Base-by-base conservation (phyloP, 2,888 invertebrate genomes). In the Platynereis dumerilii region DNA sequence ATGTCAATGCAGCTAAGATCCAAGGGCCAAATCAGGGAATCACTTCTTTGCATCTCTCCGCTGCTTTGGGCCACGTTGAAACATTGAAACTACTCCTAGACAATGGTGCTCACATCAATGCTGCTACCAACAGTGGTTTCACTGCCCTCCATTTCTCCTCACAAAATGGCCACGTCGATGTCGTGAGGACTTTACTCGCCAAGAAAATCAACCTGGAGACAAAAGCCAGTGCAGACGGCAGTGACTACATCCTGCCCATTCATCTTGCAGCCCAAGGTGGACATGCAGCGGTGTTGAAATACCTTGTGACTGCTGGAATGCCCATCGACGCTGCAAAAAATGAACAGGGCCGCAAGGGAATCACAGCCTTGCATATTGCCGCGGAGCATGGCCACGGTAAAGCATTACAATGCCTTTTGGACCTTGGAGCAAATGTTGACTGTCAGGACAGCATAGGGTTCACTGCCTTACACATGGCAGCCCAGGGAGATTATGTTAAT, bases 401-500 rank as follows among this genome's bases (percentile, higher is more conserved):
- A 1, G 69, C 75, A 17, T 70, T 74, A 0, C 70, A 72, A 52
- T 34, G 70, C 2, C 67, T 79, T 58, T 27, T 78, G 2, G 67
- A 68, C 5, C 58, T 73, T 56, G 74, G 75, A 15, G 77, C 75
- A 12, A 68, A 71, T 26, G 69, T 76, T n/a, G 72, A 80, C 67
- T 52, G 66, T 1, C 69, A 66, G 27, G 75, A 78, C 62, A 72
- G 71, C 42, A 60, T 68, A 2, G 67, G 71, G 2, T 71, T 74
- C 59, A 73, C 75, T 0, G 70, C 76, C 2, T 58, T 77, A 12
- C 68, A 76, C 45, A 58, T 75, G 52, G 73, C 73, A 15, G 70
- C 72, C 27, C 65, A 70, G 42, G 67, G 66, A 39, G 60, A 69
- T 60, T 29, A 73, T 48, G 29, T 55, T 12, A 70, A 69, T 22